Conservation (phyloP, 2,113 vertebrate species). For the Patagioenas fasciata region DNA sequence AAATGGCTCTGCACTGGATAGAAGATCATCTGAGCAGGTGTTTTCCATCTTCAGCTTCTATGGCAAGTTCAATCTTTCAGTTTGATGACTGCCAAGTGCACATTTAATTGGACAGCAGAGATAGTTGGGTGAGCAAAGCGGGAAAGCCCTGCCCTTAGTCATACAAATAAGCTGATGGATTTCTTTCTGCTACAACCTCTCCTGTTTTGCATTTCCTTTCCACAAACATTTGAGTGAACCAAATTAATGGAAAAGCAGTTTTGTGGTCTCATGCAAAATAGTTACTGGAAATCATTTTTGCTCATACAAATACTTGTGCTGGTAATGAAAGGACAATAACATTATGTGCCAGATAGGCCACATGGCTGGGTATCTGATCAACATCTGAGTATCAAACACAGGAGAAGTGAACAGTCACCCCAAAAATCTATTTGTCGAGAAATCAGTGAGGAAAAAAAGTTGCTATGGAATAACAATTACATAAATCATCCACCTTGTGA, state of each 20-base stretch:
- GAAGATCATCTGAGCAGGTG: constrained; percentile 37
- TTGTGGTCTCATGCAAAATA: background rate
- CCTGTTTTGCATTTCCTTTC: background rate
- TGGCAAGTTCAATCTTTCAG: background rate
- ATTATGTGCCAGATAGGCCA: background rate
- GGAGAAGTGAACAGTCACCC: fast-evolving
- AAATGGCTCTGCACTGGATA: background rate
- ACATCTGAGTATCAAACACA: background rate
- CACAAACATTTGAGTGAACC: background rate
- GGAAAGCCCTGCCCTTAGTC: background rate
- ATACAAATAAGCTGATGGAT: background rate
- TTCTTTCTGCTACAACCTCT: background rate
- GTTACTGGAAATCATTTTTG: background rate
- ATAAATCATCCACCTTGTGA: background rate
- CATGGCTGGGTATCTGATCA: background rate
- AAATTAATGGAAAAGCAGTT: background rate
- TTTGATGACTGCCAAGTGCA: constrained; percentile 37
- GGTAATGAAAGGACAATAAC: background rate
- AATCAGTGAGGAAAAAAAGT: background rate
- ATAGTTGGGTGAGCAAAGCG: background rate
- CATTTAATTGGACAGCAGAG: constrained; percentile 34
- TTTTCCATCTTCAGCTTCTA: constrained; percentile 53
- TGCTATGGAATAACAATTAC: background rate
- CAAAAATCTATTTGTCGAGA: background rate
- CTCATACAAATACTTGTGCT: background rate